A percentile compares a stretch with the other conserved stretches of the same genome.
Conservation (phyloP, 2,797 vertebrate species). For the Cuculus canorus region DNA sequence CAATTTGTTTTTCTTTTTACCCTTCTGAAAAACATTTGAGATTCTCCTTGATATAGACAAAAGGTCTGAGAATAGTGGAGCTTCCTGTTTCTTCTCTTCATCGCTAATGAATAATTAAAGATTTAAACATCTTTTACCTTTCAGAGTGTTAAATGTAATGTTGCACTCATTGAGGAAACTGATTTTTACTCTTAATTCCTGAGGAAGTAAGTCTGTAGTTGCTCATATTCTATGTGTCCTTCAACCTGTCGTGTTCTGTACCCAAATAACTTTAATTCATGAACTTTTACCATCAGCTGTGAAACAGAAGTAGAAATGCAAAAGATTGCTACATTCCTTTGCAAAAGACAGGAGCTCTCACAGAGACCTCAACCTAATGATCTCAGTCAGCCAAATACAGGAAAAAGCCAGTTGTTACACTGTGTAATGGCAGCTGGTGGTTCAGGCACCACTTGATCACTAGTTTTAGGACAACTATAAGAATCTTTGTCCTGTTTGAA, state of each 20-base stretch:
- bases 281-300: not conserved
- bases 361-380: not conserved
- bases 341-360: not conserved
- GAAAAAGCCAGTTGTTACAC: not conserved
- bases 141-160: not conserved
- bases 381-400: not conserved
- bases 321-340: not conserved
- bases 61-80: not conserved
- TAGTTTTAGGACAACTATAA: not conserved
- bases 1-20: not conserved
- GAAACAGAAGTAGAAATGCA: not conserved
- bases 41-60: not conserved
- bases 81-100: not conserved
- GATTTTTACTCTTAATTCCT: not conserved
- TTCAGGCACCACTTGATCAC: not conserved
- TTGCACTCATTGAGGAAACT: not conserved
- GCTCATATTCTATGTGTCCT: not conserved
- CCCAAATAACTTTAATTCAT: not conserved
- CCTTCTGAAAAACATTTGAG: not conserved
- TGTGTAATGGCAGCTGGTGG: not conserved
- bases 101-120: not conserved
- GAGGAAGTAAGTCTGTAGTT: not conserved
- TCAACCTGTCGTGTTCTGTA: not conserved
- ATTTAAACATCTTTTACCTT: not conserved
- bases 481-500: not conserved